Percentiles rank a stretch among this genome's conserved stretches.
Conservation (phyloP, 2,113 vertebrate species). For the Pardalotus punctatus region DNA sequence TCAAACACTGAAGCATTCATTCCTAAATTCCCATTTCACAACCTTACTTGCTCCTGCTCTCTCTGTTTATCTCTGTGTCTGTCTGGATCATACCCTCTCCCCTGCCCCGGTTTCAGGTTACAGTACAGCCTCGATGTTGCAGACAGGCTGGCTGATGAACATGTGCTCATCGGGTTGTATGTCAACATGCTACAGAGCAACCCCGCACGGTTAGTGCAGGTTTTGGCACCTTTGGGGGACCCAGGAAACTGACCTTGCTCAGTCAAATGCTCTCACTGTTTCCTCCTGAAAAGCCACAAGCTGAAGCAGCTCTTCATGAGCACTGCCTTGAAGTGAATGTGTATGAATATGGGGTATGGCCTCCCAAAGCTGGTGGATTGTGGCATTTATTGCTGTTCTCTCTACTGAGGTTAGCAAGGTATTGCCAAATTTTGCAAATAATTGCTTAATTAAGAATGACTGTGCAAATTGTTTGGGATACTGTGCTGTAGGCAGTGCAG, state of each 20-base stretch:
- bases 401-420: neutral
- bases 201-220: slow-evolving; percentile 93
- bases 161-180: slow-evolving; percentile 96
- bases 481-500: neutral
- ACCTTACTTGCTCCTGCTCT: slow-evolving; percentile 53
- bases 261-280: neutral
- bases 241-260: neutral
- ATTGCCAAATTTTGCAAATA: neutral
- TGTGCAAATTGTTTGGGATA: neutral
- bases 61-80: slow-evolving; percentile 50
- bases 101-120: slow-evolving; percentile 84
- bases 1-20: neutral
- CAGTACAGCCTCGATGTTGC: slow-evolving; percentile 97
- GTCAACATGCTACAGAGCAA: slow-evolving; percentile 94
- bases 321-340: neutral
- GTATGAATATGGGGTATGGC: neutral
- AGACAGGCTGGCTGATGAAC: slow-evolving; percentile 98
- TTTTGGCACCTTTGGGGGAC: slow-evolving; percentile 65
- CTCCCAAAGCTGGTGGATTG: neutral
- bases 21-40: slow-evolving; percentile 44
- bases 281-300: neutral
- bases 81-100: slow-evolving; percentile 46
- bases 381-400: neutral
- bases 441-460: neutral
- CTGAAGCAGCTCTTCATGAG: neutral